A percentile compares a stretch with the other conserved stretches of the same genome.
Evolutionary conservation across 2,113 vertebrate genomes (phyloP).

Genomic region (Brachyistius frenatus): DNA sequence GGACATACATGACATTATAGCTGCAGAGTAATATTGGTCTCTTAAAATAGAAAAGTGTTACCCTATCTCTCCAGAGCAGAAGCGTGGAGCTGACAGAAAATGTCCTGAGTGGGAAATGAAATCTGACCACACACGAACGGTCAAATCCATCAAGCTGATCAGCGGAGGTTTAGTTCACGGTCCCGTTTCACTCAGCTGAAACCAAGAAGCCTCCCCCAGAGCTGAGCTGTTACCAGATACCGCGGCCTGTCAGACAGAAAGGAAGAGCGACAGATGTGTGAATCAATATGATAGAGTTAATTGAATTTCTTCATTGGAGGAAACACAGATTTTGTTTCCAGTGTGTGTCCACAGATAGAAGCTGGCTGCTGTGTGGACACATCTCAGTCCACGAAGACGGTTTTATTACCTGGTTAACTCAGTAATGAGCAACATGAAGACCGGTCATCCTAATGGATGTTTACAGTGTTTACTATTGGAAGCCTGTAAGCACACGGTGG

Average conservation of each 20-base stretch:
- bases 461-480: slow-evolving; percentile 47
- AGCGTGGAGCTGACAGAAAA: background rate
- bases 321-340: background rate
- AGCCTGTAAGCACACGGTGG: background rate
- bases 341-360: background rate
- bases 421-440: slow-evolving; percentile 46
- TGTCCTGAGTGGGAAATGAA: slow-evolving; percentile 24
- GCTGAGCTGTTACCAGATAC: slow-evolving; percentile 41
- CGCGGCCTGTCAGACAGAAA: slow-evolving; percentile 39
- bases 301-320: slow-evolving; percentile 28
- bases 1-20: background rate
- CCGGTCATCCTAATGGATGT: slow-evolving; percentile 17
- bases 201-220: slow-evolving; percentile 36
- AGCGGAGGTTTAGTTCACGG: background rate
- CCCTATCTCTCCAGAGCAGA: background rate
- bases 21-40: background rate
- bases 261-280: slow-evolving; percentile 26
- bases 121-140: slow-evolving; percentile 30
- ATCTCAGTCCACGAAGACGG: slow-evolving; percentile 10
- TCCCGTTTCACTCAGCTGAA: slow-evolving; percentile 41
- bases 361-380: background rate
- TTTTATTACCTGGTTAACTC: slow-evolving; percentile 38
- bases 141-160: slow-evolving; percentile 42
- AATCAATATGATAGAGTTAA: slow-evolving; percentile 43
- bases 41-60: background rate